Evolutionary conservation across 2,888 invertebrate genomes (phyloP), one percentile per base, ranked within the genome.

Genomic region (Spilosoma lubricipeda): DNA sequence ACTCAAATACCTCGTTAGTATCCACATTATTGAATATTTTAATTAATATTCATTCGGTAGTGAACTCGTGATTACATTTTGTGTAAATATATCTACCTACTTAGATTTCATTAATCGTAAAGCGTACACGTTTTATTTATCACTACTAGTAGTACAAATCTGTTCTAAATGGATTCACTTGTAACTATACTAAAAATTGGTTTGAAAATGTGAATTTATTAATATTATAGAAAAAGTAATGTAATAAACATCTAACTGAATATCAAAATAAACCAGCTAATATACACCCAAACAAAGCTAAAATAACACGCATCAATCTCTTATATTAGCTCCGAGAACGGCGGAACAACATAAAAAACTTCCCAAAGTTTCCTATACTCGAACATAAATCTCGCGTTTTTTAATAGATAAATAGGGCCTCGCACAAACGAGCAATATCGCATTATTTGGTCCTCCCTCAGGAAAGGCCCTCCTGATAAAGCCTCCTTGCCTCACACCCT

Each of bases 321-420:
- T 89, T 92, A 94, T 94, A 94, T 94, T 93, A 92, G 91, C 92
- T 89, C 88, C 83, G 85, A 89, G 90, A 92, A 87, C 89, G 87
- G 88, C 88, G 92, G 91, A 93, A 93, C 93, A 93, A 92, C 92
- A 95, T 95, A 95, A 95, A 94, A 30, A 95, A 94, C 90, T 94
- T 93, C 92, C 92, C 87, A 86, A 94, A 94, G 90, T 93, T 94
- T 94, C 91, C 94, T 94, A 94, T 93, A 94, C 92, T 90, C 86
- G 89, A 79, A 83, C 90, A 88, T 95, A 95, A 94, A 95, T 95
- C 94, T 93, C 87, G 83, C 93, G 93, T 94, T 95, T 95, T 95
- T 95, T 95, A 95, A 95, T 95, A 95, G 95, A 95, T 95, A 95
- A 95, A 95, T 95, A 95, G 95, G 94, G 91, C 93, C 93, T 93